These are phyloP conservation scores for Rhadinocentrus ornatus DNA, from an alignment of 2,797 vertebrate genomes.

Conservation along the genomic window DNA sequence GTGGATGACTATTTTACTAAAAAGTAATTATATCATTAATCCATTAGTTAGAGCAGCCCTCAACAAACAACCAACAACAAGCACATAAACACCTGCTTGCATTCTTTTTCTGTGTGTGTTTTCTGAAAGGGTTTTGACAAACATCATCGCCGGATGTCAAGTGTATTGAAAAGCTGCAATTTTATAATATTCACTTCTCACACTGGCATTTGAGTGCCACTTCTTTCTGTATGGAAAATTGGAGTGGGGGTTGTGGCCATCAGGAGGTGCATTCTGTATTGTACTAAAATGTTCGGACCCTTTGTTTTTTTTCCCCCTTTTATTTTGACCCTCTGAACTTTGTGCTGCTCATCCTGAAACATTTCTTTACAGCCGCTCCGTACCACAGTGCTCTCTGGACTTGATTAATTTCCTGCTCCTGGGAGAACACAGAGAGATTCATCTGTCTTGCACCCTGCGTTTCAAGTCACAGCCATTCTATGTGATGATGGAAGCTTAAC, in stretches of 20 bases:
- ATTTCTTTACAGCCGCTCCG: slow-evolving; percentile 37
- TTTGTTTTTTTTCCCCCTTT: slow-evolving; percentile 3
- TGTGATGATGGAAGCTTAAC: slow-evolving; percentile 73
- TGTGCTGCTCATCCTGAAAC: slow-evolving; percentile 49
- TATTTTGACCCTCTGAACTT: slow-evolving; percentile 48
- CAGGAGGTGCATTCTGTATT: slow-evolving; percentile 3
- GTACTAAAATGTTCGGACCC: neutral
- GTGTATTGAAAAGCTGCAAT: slow-evolving; percentile 31
- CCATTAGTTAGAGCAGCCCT: slow-evolving; percentile 19
- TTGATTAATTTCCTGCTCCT: slow-evolving; percentile 71
- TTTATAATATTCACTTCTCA: slow-evolving; percentile 5
- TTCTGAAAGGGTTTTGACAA: slow-evolving; percentile 11
- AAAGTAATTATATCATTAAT: slow-evolving; percentile 22
- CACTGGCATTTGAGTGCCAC: neutral
- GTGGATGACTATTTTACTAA: slow-evolving; percentile 8
- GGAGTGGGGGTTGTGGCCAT: neutral
- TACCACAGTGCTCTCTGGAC: slow-evolving; percentile 52
- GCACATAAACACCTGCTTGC: slow-evolving; percentile 15
- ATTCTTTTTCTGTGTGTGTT: slow-evolving; percentile 1
- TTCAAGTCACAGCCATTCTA: slow-evolving; percentile 66
- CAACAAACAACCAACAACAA: slow-evolving; percentile 8
- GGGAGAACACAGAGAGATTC: slow-evolving; percentile 57
- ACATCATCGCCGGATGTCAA: slow-evolving; percentile 15
- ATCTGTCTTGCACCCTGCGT: slow-evolving; percentile 63
- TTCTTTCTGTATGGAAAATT: neutral